These are phyloP conservation scores for Zhengitettix transpicula DNA, from an alignment of 2,888 invertebrate genomes.

Conservation along the genomic window DNA sequence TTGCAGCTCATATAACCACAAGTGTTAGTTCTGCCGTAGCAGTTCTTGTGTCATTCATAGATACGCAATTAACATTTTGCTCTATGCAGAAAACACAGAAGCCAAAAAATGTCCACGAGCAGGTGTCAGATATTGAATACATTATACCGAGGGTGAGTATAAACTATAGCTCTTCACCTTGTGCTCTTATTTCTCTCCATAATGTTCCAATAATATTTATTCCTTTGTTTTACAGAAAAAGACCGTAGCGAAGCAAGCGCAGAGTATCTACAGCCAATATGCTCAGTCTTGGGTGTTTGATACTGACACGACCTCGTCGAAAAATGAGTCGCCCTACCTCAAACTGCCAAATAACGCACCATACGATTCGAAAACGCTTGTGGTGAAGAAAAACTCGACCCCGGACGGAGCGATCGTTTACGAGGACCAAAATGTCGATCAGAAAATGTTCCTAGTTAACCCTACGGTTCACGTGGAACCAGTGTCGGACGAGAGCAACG, in stretches of 20 bases:
- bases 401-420: conserved; percentile 14
- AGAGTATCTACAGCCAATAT: conserved; percentile 26
- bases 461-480: conserved; percentile 30
- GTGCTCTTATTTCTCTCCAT: background rate
- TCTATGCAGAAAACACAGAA: conserved; percentile 22
- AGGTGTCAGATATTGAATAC: conserved; percentile 32
- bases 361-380: conserved; percentile 6
- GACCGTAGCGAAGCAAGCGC: conserved; percentile 12
- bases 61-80: conserved; percentile 32
- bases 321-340: conserved; percentile 17
- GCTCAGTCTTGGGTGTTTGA: conserved; percentile 36
- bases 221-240: conserved; percentile 10
- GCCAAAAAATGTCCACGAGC: conserved; percentile 13
- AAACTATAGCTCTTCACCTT: background rate
- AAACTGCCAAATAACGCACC: conserved; percentile 9
- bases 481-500: conserved; percentile 27
- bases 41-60: conserved; percentile 29
- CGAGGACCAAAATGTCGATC: background rate
- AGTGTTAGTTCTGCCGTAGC: conserved; percentile 28
- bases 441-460: conserved; percentile 22
- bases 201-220: background rate
- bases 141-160: conserved; percentile 33
- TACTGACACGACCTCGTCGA: conserved; percentile 17
- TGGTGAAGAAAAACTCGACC: conserved; percentile 3
- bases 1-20: conserved; percentile 30